These are phyloP conservation scores for Neopipo cinnamomea DNA, from an alignment of 2,113 vertebrate genomes.

Conservation along the genomic window DNA sequence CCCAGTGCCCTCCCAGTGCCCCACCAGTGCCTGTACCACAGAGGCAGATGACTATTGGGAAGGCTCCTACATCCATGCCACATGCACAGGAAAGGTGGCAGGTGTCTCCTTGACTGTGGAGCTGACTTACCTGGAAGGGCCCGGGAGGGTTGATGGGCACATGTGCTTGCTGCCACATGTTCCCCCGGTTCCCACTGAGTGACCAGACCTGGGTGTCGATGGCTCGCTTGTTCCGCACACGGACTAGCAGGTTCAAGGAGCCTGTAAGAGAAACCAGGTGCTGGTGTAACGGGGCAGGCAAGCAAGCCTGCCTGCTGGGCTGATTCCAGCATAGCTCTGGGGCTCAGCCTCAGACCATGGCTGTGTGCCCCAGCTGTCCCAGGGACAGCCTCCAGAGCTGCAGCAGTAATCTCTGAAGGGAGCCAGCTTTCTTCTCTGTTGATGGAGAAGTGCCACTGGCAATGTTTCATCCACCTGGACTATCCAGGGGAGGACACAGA, in stretches of 20 bases:
- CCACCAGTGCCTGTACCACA: not conserved
- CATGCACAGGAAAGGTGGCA: not conserved
- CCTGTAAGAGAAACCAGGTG: slow-evolving; percentile 70
- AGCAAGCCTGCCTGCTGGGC: not conserved
- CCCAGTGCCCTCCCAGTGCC: not conserved
- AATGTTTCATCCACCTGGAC: not conserved
- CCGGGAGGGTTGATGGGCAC: slow-evolving; percentile 88
- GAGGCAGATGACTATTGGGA: not conserved
- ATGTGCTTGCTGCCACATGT: slow-evolving; percentile 87
- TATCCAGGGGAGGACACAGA: not conserved
- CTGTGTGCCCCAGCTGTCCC: not conserved
- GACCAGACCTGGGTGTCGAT: slow-evolving; percentile 87
- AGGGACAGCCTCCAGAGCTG: not conserved
- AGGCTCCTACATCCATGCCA: not conserved
- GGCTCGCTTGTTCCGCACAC: slow-evolving; percentile 83
- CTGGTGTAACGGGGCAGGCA: not conserved
- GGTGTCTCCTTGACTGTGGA: not conserved
- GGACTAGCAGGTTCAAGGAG: slow-evolving; percentile 88
- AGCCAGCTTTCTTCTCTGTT: not conserved
- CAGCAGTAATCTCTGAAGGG: not conserved
- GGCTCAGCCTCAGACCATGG: rapidly evolving
- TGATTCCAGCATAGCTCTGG: not conserved
- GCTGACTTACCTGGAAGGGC: slow-evolving; percentile 89
- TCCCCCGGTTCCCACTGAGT: slow-evolving; percentile 86
- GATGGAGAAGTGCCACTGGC: not conserved